Percentiles rank a stretch among this genome's conserved stretches.
phyloP scores from a whole-genome alignment of 2,113 vertebrate genomes.

The Zosterops pallidus region DNA sequence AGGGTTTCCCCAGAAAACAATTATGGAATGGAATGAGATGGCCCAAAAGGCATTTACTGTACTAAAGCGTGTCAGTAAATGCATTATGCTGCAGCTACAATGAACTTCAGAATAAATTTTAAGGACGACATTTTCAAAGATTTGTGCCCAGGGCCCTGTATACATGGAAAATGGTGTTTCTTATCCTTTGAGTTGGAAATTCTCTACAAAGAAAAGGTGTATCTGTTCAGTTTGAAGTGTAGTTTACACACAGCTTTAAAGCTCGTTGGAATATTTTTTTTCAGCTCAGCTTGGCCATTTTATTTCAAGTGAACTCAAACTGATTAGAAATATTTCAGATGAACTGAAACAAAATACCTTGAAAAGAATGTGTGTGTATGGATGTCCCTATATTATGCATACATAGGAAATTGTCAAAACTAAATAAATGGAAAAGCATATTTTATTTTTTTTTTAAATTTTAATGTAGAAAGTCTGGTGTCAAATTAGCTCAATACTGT shows the following conservation, averaged over 20 bases:
- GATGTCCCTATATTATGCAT: rapidly evolving
- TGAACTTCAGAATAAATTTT: slow-evolving; percentile 36
- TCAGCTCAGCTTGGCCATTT: not conserved
- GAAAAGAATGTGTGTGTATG: not conserved
- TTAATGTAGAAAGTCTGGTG: not conserved
- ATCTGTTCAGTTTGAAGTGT: not conserved
- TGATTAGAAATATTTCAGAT: not conserved
- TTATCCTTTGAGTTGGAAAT: not conserved
- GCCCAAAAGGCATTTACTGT: slow-evolving; percentile 50
- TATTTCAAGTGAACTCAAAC: not conserved
- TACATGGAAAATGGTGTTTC: not conserved
- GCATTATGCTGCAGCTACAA: slow-evolving; percentile 40
- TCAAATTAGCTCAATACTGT: not conserved
- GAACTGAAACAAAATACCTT: not conserved
- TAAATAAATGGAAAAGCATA: not conserved
- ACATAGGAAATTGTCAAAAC: not conserved
- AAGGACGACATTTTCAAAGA: slow-evolving; percentile 1
- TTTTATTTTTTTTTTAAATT: not conserved
- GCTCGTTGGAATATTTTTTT: not conserved
- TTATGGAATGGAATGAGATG: slow-evolving; percentile 45
- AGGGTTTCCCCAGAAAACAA: slow-evolving; percentile 57
- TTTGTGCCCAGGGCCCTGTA: slow-evolving; percentile 5
- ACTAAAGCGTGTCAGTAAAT: slow-evolving; percentile 32
- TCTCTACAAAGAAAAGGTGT: not conserved
- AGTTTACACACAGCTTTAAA: not conserved